phyloP scores from a whole-genome alignment of 2,113 vertebrate genomes.

The Brienomyrus longianalis region DNA sequence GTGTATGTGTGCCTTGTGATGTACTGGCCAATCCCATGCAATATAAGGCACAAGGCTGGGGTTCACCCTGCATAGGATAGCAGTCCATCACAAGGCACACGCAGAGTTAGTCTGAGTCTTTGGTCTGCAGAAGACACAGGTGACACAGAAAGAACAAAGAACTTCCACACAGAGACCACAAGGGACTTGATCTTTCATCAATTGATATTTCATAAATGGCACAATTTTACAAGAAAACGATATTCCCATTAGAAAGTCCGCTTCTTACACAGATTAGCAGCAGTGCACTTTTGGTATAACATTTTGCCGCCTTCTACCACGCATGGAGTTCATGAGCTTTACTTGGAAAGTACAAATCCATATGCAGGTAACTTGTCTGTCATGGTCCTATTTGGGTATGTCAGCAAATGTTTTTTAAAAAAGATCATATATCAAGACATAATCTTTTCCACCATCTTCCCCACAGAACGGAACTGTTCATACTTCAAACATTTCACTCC shows the following conservation, averaged over 20 bases:
- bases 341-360: not conserved
- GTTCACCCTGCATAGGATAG: not conserved
- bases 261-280: not conserved
- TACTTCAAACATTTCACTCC: slow-evolving; percentile 92
- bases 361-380: not conserved
- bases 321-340: not conserved
- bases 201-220: not conserved
- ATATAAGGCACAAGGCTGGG: not conserved
- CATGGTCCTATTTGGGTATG: not conserved
- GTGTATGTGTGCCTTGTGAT: not conserved
- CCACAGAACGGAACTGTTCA: slow-evolving; percentile 80
- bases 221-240: not conserved
- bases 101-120: not conserved
- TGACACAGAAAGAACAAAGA: not conserved
- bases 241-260: not conserved
- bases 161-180: not conserved
- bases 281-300: not conserved
- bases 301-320: not conserved
- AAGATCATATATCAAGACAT: not conserved
- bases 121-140: not conserved
- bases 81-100: not conserved
- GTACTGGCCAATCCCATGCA: not conserved
- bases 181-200: not conserved
- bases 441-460: slow-evolving; percentile 26
- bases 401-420: not conserved